Percentiles rank a stretch among this genome's conserved stretches.
Evolutionary conservation across 2,113 vertebrate species (phyloP).

Genomic region (Larimichthys polyactis): DNA sequence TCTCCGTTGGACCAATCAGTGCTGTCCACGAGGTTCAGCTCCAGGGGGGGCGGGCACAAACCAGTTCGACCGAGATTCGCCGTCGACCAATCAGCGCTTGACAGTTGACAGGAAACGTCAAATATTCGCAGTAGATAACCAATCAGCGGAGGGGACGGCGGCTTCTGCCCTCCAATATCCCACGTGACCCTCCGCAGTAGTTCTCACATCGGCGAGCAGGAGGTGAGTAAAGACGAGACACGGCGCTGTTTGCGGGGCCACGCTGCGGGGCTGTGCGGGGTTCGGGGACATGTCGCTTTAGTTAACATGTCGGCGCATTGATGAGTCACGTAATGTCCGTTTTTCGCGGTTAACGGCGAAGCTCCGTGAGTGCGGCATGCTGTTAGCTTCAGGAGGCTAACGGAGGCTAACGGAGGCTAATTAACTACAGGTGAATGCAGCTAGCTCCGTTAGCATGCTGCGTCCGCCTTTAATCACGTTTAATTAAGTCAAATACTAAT

Average conservation of each 20-base stretch:
- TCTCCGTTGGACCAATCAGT: conserved; percentile 73
- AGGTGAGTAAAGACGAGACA: conserved; percentile 71
- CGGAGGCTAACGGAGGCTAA: conserved; percentile 60
- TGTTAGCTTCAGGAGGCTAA: conserved; percentile 48
- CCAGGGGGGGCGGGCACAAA: conserved; percentile 65
- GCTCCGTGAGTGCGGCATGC: not conserved
- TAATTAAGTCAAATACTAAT: rapidly evolving
- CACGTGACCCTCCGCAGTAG: conserved; percentile 71
- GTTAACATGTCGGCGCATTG: rapidly evolving
- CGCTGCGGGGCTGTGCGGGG: rapidly evolving
- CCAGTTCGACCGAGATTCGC: not conserved
- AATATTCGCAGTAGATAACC: not conserved
- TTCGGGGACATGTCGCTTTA: rapidly evolving
- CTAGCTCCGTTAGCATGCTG: conserved; percentile 35
- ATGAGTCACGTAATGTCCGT: rapidly evolving
- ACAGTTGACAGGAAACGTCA: conserved; percentile 65
- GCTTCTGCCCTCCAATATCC: not conserved
- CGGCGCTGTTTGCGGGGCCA: not conserved
- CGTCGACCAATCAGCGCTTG: conserved; percentile 71
- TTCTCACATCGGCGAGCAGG: conserved; percentile 55
- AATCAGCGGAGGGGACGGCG: conserved; percentile 37
- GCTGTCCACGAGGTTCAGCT: conserved; percentile 86
- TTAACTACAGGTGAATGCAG: conserved; percentile 57
- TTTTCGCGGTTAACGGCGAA: not conserved
- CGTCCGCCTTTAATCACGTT: not conserved